phyloP scores from a whole-genome alignment of 1,140 invertebrate species.

The Sycophila sp. region DNA sequence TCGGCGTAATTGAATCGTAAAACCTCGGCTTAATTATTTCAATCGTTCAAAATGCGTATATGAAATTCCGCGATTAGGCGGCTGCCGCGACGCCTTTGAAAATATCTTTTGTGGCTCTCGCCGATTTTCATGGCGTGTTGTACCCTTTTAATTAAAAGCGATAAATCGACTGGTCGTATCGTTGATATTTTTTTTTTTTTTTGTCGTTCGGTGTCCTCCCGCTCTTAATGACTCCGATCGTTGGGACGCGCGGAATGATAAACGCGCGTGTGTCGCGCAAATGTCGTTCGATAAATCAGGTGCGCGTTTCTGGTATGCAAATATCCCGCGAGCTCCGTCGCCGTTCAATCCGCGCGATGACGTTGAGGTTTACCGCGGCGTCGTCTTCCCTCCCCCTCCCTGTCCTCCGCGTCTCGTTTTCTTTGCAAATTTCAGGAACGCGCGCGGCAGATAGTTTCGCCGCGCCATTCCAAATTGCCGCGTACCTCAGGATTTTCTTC shows the following conservation, averaged over 20 bases:
- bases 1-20: conserved; percentile 15
- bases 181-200: neutral
- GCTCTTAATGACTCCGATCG: conserved; percentile 14
- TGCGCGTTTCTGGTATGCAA: conserved; percentile 43
- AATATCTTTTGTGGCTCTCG: neutral
- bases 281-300: conserved; percentile 31
- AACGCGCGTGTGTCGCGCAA: conserved; percentile 1
- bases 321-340: conserved; percentile 11
- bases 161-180: conserved; percentile 13
- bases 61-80: no score
- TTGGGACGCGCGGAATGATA: neutral
- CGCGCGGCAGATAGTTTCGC: neutral
- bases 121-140: neutral
- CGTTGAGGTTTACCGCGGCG: neutral
- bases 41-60: conserved; percentile 4
- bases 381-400: neutral
- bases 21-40: neutral
- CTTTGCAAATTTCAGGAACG: neutral
- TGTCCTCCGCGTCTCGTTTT: neutral
- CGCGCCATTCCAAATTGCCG: neutral
- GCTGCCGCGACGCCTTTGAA: neutral
- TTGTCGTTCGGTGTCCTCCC: neutral
- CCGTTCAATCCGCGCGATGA: conserved; percentile 6
- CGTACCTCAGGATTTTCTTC: no score
- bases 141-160: conserved; percentile 28